Evolutionary conservation across 1,140 invertebrate genomes (phyloP).

Genomic region (Drosophila bocki): DNA sequence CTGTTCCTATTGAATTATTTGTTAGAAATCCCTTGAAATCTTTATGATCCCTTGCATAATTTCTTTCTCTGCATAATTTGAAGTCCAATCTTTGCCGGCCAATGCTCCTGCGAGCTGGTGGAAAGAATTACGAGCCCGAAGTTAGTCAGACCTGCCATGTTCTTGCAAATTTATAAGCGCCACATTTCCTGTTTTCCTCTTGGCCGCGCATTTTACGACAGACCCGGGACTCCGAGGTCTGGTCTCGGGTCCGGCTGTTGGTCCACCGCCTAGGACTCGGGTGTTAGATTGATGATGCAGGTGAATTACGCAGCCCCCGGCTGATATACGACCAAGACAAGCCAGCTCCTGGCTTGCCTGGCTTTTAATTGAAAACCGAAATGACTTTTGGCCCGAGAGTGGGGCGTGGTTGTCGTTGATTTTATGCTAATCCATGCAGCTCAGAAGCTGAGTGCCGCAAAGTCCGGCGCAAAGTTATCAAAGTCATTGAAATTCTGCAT

Average conservation of each 20-base stretch:
- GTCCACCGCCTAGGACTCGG: not conserved
- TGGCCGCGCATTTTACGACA: constrained; percentile 34
- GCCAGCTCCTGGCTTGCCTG: constrained; percentile 18
- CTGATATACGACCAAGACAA: constrained; percentile 67
- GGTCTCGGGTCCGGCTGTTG: not conserved
- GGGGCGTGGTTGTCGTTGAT: constrained; percentile 59
- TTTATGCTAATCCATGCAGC: constrained; percentile 78
- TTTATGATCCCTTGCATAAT: not conserved
- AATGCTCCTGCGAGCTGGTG: constrained; percentile 12
- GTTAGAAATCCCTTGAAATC: not conserved
- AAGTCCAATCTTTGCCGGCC: constrained; percentile 14
- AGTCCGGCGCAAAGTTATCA: constrained; percentile 29
- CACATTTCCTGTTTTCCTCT: constrained; percentile 53
- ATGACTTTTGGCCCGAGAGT: constrained; percentile 28
- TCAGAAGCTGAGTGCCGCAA: constrained; percentile 61
- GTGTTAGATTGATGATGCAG: constrained; percentile 73
- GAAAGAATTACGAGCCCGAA: constrained; percentile 54
- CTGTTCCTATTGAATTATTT: not conserved
- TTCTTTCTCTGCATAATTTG: not conserved
- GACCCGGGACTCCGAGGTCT: constrained; percentile 1
- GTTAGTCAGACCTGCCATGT: constrained; percentile 38
- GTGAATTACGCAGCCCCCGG: constrained; percentile 61
- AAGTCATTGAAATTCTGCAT: constrained; percentile 75
- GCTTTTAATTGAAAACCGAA: constrained; percentile 80
- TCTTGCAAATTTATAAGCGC: constrained; percentile 56